Base-by-base conservation (phyloP, 2,888 invertebrate species). In the Plutella xylostella region DNA sequence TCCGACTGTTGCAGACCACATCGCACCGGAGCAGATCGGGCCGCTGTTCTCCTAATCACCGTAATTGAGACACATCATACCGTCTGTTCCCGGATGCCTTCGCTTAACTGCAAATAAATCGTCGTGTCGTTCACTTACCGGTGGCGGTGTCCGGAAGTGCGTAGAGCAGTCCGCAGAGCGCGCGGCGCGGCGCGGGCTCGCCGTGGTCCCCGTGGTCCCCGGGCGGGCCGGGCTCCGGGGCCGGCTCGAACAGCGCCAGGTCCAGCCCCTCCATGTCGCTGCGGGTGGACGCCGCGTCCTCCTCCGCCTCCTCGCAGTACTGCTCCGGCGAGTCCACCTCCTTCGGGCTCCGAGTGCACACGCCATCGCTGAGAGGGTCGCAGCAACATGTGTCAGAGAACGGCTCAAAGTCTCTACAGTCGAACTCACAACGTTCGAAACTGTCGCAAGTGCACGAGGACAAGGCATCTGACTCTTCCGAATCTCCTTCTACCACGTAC, bases 181-280 rank as follows among this genome's bases (percentile, higher is more conserved):
- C 58, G 38, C 65, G 70, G 56, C 22, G 58, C 54, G 7, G 42
- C 12, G 18, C 33, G 15, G 39, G 20, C 51, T 68, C 70, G 46
- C 62, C 65, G 21, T 56, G 55, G 47, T 76, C 78, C 44, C 58
- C 58, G 60, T 70, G 74, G n/a, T n/a, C n/a, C 12, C 12, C 33
- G 15, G 39, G 20, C 51, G 68, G 69, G 46, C 62, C 65, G 21
- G 55, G 55, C 47, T 76, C 78, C 44, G 58, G 74, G 42, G 88
- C 88, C 41, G 88, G 88, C 65, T 89, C 89, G 66, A 89, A 89
- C 55, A 89, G 71, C 50, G 88, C 82, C 61, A 89, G 75, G 72
- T 89, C 89, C 55, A 89, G 76, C 51, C 89, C 89, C 54, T 89
- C 89, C 87, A 89, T 87, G 68, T 89, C 89, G 65, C 85, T 85